These are phyloP conservation scores for Eilema sororculum DNA, from an alignment of 2,888 invertebrate genomes.

Conservation along the genomic window DNA sequence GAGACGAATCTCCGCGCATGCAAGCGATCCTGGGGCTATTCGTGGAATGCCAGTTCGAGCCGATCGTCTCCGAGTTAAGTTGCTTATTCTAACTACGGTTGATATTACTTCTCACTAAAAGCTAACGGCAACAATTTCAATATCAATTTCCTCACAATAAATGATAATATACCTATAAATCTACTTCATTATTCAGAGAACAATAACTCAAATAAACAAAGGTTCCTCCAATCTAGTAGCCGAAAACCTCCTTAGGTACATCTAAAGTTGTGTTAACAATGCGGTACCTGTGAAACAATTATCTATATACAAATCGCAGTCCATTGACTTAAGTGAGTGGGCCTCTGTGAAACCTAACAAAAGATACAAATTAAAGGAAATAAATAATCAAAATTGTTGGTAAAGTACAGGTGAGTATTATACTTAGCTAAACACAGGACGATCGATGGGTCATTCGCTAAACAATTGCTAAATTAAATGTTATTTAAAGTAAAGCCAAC, in stretches of 20 bases:
- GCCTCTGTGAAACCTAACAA: constrained; percentile 20
- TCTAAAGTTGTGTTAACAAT: constrained; percentile 23
- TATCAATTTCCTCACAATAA: neutral
- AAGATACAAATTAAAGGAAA: constrained; percentile 23
- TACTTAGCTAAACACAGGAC: too few species aligned
- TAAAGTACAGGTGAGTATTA: too few species aligned
- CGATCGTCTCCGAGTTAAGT: too few species aligned
- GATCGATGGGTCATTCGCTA: too few species aligned
- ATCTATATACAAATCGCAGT: constrained; percentile 22
- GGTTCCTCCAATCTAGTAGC: constrained; percentile 5
- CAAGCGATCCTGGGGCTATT: too few species aligned
- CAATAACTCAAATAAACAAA: constrained; percentile 18
- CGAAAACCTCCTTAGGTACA: constrained; percentile 11
- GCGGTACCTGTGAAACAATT: constrained; percentile 21
- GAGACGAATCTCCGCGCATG: too few species aligned
- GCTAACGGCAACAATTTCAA: neutral
- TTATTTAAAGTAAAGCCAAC: too few species aligned
- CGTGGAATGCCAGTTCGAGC: too few species aligned
- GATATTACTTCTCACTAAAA: neutral
- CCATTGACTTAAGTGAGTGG: constrained; percentile 28
- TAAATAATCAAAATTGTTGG: neutral
- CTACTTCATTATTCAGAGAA: constrained; percentile 12
- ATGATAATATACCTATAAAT: constrained; percentile 3
- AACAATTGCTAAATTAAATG: too few species aligned
- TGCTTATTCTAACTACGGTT: neutral